Base-by-base conservation (phyloP, 2,888 invertebrate genomes). In the Seladonia tumulorum region DNA sequence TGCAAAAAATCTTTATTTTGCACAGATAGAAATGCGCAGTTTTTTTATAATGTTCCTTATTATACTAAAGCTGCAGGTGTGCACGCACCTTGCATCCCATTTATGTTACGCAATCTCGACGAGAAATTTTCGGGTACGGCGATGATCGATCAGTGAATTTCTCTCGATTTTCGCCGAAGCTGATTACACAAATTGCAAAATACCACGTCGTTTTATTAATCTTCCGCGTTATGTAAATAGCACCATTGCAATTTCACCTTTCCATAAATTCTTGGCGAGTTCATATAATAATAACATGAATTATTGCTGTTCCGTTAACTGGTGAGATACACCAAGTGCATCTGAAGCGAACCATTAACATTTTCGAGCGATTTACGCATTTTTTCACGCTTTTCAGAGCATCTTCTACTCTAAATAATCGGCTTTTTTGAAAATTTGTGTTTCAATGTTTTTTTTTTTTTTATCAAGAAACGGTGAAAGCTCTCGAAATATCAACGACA, bases 71-170 rank as follows among this genome's bases (percentile, higher is more conserved):
- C 35, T 35, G 35, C 35, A 35, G 35, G 35, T 35, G 35, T 45
- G 14, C 45, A 45, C 45, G 10, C 45, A 45, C 45, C 1, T 45
- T 1, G 18, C 57, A 18, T n/a, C 16, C 53, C 18, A 2, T 16
- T 45, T n/a, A 12, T 7, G 35, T 82, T 78, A 75, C 35, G 77
- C 47, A 84, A 82, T 60, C n/a, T 14, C 49, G 35, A 47, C n/a
- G 77, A 74, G 75, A 82, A 82, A 75, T 70, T 84, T 84, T 82
- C 45, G 42, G 49, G 4, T 25, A 8, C 68, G 63, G 22, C 39
- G 53, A 63, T 47, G 73, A 82, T 77, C 82, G 73, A 82, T 83
- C 68, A 29, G 16, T 14, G 25, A 77, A 53, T 83, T 83, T 83
- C 77, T 74, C 77, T 60, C 39, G n/a, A 53, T 71, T 72, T 29